These are phyloP conservation scores for Lasius platythorax DNA, from an alignment of 2,888 invertebrate species.

Conservation along the genomic window DNA sequence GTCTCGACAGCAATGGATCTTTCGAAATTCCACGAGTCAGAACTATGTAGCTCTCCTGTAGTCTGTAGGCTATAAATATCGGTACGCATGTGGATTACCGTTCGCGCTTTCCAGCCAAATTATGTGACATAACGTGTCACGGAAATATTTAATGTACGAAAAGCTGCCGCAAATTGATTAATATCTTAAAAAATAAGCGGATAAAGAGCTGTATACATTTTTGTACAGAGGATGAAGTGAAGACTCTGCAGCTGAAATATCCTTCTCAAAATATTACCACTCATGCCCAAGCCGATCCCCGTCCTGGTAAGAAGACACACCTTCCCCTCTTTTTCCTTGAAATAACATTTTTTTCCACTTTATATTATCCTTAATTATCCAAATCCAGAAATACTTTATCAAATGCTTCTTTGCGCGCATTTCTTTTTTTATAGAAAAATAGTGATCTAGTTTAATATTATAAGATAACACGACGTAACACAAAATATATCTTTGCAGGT, in stretches of 20 bases:
- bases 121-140: conserved; percentile 65
- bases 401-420: neutral
- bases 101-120: conserved; percentile 64
- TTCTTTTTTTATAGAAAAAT: conserved; percentile 1
- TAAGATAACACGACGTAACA: conserved; percentile 5
- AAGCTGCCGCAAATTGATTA: neutral
- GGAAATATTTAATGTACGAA: neutral
- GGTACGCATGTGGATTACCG: conserved; percentile 55
- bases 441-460: neutral
- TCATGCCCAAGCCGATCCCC: conserved; percentile 60
- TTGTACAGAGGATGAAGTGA: conserved; percentile 70
- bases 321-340: neutral
- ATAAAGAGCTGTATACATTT: conserved; percentile 39
- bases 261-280: conserved; percentile 56
- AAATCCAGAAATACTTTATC: neutral
- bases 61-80: conserved; percentile 72
- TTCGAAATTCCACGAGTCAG: conserved; percentile 63
- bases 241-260: conserved; percentile 67
- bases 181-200: neutral
- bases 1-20: conserved; percentile 30
- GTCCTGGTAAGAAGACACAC: conserved; percentile 72
- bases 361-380: neutral
- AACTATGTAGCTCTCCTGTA: conserved; percentile 33
- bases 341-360: neutral
- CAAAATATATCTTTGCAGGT: conserved; percentile 87